Percentiles rank a stretch among this genome's conserved stretches.
These are phyloP conservation scores for Apamea crenata DNA, from an alignment of 2,888 invertebrate genomes.

Conservation along the genomic window DNA sequence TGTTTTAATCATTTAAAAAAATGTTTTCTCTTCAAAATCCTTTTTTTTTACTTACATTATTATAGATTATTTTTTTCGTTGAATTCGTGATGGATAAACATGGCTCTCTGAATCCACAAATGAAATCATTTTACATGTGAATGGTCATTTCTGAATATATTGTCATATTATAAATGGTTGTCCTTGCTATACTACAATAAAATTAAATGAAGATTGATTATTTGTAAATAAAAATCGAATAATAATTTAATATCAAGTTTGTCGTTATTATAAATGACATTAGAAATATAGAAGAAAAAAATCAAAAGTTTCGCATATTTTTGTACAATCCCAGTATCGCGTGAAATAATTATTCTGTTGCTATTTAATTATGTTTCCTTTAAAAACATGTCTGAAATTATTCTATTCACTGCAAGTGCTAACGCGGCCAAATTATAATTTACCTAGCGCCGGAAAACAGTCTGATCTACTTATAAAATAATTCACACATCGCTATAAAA, in stretches of 20 bases:
- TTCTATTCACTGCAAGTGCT: constrained; percentile 14
- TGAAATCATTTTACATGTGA: constrained; percentile 44
- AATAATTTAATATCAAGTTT: constrained; percentile 57
- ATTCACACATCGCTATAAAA: constrained; percentile 29
- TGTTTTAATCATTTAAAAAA: constrained; percentile 9
- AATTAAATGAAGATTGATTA: constrained; percentile 27
- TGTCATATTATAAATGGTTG: constrained; percentile 40
- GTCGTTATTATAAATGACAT: constrained; percentile 41
- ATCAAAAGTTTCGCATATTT: neutral
- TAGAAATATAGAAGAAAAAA: constrained; percentile 15
- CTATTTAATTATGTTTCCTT: constrained; percentile 12
- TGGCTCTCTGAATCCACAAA: constrained; percentile 49
- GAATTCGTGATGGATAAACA: constrained; percentile 2
- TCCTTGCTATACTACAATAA: constrained; percentile 28
- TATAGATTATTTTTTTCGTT: neutral
- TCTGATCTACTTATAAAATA: constrained; percentile 32
- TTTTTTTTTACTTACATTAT: neutral
- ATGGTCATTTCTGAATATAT: constrained; percentile 42
- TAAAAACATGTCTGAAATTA: constrained; percentile 6
- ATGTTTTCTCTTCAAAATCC: constrained; percentile 2
- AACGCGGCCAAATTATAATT: constrained; percentile 8
- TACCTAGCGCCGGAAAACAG: constrained; percentile 11
- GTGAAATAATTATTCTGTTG: constrained; percentile 21
- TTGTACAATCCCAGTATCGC: constrained; percentile 33
- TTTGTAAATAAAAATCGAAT: constrained; percentile 65